Base-by-base conservation (phyloP, 2,113 vertebrate species). In the Sphaerodactylus townsendi region DNA sequence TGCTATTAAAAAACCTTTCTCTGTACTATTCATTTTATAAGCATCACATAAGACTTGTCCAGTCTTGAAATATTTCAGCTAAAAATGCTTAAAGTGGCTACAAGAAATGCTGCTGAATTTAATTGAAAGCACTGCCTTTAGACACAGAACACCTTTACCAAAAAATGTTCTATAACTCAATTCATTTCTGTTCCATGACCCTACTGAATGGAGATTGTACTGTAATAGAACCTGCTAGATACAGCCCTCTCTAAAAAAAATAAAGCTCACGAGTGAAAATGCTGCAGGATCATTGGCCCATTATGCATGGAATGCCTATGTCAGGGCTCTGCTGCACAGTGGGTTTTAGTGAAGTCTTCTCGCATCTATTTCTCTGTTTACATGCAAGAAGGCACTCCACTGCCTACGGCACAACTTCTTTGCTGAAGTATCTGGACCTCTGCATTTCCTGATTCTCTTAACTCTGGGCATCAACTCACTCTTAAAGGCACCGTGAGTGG, bases 121-220 rank as follows among this genome's bases (percentile, higher is more conserved):
- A 71, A 78, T 71, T 37, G 69, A 79, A 41, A 64, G 50, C 56
- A n/a, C 23, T 64, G 76, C 68, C 53, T 85, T 79, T 71, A 79
- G 53, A 48, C 25, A 72, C 14, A n/a, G n/a, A n/a, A n/a, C n/a
- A n/a, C 48, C 35, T 84, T 78, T 56, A 35, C 46, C 15, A 19
- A 11, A 66, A 41, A 44, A 37, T 14, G 46, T 50, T 77, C 2
- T 44, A 41, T 6, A 56, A 28, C 48, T 37, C 46, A 2, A 35
- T 48, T 83, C 41, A 77, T 59, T 84, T 77, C 50, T 59, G 35
- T 25, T 77, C 64, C 15, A 62, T 70, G 65, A 33, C 65, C 82
- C 64, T 62, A 11, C 37, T 70, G 35, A 41, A 70, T 35, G 68
- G 65, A 77, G 39, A 84, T 62, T 35, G 50, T 66, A 53, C 64